phyloP scores from a whole-genome alignment of 2,888 invertebrate genomes.

The Gerris lacustris region DNA sequence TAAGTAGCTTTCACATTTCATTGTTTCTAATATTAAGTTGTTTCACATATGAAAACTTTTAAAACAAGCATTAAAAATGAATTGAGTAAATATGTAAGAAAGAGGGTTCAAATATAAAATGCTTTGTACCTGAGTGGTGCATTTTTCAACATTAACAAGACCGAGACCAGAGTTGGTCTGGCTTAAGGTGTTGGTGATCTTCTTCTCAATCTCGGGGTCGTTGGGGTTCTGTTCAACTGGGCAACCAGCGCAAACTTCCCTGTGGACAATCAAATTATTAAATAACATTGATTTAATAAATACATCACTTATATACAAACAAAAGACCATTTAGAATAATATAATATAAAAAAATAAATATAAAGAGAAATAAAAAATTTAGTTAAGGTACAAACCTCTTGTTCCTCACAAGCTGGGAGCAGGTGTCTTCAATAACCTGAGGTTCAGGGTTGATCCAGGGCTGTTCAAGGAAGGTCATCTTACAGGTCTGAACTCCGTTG shows the following conservation, averaged over 20 bases:
- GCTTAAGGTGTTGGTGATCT: not conserved
- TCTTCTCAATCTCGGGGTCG: slow-evolving; percentile 5
- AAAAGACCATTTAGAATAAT: too few relatives aligned
- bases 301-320: too few relatives aligned
- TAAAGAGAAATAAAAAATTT: too few relatives aligned
- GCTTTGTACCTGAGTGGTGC: slow-evolving; percentile 12
- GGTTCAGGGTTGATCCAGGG: not conserved
- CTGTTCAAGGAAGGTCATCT: slow-evolving; percentile 4
- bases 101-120: too few relatives aligned
- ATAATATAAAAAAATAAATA: too few relatives aligned
- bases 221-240: slow-evolving; percentile 8
- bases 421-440: not conserved
- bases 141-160: slow-evolving; percentile 9
- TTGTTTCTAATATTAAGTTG: too few relatives aligned
- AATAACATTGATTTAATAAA: too few relatives aligned
- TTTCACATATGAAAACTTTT: too few relatives aligned
- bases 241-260: slow-evolving; percentile 13
- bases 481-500: slow-evolving; percentile 1
- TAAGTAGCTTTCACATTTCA: too few relatives aligned
- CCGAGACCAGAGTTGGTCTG: slow-evolving; percentile 8
- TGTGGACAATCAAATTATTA: not conserved
- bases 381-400: not conserved
- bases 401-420: not conserved
- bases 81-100: too few relatives aligned
- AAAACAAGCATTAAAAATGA: too few relatives aligned